phyloP scores from a whole-genome alignment of 2,797 vertebrate genomes.

The Leptodactylus fallax region DNA sequence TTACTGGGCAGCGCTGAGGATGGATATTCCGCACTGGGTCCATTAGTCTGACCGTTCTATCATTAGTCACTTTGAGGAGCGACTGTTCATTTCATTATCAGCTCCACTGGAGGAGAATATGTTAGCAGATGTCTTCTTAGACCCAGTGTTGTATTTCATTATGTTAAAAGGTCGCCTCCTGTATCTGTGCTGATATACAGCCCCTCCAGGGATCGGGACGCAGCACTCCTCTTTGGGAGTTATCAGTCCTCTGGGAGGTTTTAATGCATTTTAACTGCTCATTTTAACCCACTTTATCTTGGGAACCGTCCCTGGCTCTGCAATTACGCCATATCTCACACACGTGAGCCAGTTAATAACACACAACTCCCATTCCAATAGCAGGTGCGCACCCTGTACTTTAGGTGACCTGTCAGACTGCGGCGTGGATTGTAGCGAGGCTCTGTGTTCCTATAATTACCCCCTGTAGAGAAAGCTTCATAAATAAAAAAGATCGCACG shows the following conservation, averaged over 20 bases:
- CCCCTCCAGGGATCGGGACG: conserved; percentile 31
- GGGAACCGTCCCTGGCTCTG: conserved; percentile 15
- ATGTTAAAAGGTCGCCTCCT: conserved; percentile 47
- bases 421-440: neutral
- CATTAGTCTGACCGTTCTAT: conserved; percentile 48
- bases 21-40: conserved; percentile 12
- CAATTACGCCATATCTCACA: conserved; percentile 38
- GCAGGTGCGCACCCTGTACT: conserved; percentile 19
- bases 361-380: neutral
- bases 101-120: conserved; percentile 50
- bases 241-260: conserved; percentile 39
- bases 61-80: conserved; percentile 45
- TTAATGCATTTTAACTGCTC: conserved; percentile 55
- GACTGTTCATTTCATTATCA: conserved; percentile 48
- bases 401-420: conserved; percentile 19
- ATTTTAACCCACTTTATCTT: conserved; percentile 49
- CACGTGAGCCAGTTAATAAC: conserved; percentile 38
- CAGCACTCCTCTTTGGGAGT: conserved; percentile 16
- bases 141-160: conserved; percentile 49
- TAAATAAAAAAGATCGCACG: conserved; percentile 19
- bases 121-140: conserved; percentile 52
- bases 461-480: conserved; percentile 12
- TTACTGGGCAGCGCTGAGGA: neutral
- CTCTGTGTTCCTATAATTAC: conserved; percentile 28
- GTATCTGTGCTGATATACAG: conserved; percentile 37